A percentile compares a stretch with the other conserved stretches of the same genome.
Evolutionary conservation across 37 sponge, comb jelly and placozoan genomes (phyloP).

Genomic region (Diacarnus erythraeanus): DNA sequence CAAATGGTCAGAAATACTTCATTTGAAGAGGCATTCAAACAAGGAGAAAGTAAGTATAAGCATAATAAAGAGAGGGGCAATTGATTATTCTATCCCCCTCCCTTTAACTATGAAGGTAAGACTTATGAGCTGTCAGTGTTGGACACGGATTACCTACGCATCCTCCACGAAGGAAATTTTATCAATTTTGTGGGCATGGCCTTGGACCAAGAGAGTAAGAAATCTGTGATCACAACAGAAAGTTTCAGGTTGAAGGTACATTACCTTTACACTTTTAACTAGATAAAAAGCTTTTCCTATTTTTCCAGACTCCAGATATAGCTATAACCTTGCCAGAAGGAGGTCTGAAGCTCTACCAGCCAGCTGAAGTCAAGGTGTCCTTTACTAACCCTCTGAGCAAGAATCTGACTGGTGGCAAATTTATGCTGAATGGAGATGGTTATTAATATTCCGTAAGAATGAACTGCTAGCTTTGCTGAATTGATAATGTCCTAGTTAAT

Average conservation of each 20-base stretch:
- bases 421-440: conserved; percentile 11
- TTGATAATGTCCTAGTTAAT: background rate
- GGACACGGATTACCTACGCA: conserved; percentile 35
- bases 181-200: conserved; percentile 58
- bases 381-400: conserved; percentile 45
- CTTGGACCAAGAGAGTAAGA: background rate
- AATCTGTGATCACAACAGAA: conserved; percentile 18
- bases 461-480: background rate
- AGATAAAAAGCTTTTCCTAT: background rate
- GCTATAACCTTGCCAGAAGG: conserved; percentile 23
- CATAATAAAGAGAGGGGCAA: too few species aligned
- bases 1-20: conserved; percentile 11
- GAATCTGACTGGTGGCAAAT: conserved; percentile 33
- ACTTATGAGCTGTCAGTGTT: conserved; percentile 4
- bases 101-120: conserved; percentile 4
- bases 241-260: conserved; percentile 38
- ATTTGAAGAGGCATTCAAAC: background rate
- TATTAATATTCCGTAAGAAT: background rate
- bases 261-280: too few species aligned
- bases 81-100: too few species aligned
- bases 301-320: conserved; percentile 47
- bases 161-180: conserved; percentile 43
- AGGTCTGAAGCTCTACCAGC: conserved; percentile 52
- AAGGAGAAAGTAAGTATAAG: background rate
- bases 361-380: conserved; percentile 31